Evolutionary conservation across 2,888 invertebrate genomes (phyloP).

Genomic region (Agrochola litura): DNA sequence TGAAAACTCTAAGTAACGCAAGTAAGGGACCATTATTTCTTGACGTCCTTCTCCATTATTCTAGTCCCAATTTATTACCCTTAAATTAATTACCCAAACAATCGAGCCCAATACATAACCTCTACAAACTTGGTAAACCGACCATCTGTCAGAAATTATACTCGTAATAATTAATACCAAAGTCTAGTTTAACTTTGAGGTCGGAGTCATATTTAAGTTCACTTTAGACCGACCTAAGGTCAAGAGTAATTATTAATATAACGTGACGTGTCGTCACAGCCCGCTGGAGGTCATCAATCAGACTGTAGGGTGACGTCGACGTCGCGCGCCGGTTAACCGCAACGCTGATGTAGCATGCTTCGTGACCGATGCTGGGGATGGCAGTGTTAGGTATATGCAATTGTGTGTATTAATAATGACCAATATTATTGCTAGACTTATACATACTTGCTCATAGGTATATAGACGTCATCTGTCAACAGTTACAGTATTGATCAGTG

Average conservation of each 20-base stretch:
- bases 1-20: neutral
- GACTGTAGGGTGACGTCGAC: conserved; percentile 67
- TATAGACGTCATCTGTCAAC: conserved; percentile 18
- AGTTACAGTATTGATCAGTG: conserved; percentile 9
- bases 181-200: conserved; percentile 53
- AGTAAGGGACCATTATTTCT: neutral
- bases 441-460: neutral
- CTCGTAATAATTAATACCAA: conserved; percentile 51
- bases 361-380: conserved; percentile 66
- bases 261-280: conserved; percentile 46
- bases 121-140: conserved; percentile 41
- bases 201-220: conserved; percentile 43
- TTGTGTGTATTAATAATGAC: conserved; percentile 47
- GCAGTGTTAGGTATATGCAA: conserved; percentile 55
- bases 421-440: conserved; percentile 28
- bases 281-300: conserved; percentile 64
- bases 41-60: conserved; percentile 16
- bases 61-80: conserved; percentile 22
- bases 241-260: conserved; percentile 56
- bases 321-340: conserved; percentile 83
- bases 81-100: conserved; percentile 34
- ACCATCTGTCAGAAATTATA: conserved; percentile 39
- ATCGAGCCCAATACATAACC: conserved; percentile 32
- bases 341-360: conserved; percentile 85
- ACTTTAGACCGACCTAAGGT: conserved; percentile 49